phyloP scores from a whole-genome alignment of 2,888 invertebrate genomes.

The Protophormia terraenovae region DNA sequence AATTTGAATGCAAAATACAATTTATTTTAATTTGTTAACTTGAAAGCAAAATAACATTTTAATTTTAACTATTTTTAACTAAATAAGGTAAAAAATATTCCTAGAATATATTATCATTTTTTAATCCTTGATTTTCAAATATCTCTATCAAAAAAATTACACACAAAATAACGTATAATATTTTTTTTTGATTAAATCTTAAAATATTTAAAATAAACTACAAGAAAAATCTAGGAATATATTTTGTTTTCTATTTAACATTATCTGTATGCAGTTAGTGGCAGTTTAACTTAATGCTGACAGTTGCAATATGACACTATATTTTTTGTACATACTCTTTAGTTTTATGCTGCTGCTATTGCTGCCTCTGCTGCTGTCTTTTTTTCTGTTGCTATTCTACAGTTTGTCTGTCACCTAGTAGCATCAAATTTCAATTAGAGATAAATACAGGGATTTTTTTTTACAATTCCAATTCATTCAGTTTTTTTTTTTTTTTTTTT shows the following conservation, averaged over 20 bases:
- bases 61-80: no score
- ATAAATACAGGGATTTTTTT: constrained; percentile 67
- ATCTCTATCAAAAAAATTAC: background rate
- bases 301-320: constrained; percentile 67
- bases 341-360: constrained; percentile 26
- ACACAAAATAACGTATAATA: background rate
- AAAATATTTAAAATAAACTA: constrained; percentile 8
- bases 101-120: no score
- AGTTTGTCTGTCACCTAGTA: constrained; percentile 73
- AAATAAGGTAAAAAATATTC: no score
- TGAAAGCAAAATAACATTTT: no score
- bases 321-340: constrained; percentile 30
- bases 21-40: no score
- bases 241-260: constrained; percentile 4
- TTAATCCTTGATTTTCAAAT: no score
- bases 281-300: constrained; percentile 67
- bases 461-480: constrained; percentile 40
- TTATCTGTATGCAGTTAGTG: constrained; percentile 43
- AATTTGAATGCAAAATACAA: no score
- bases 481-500: no score
- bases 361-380: constrained; percentile 9
- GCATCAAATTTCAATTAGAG: constrained; percentile 79
- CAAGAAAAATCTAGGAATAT: constrained; percentile 5
- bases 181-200: constrained; percentile 1
- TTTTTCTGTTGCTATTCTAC: constrained; percentile 13